phyloP scores from a whole-genome alignment of 2,888 invertebrate species.

The Erannis defoliaria region DNA sequence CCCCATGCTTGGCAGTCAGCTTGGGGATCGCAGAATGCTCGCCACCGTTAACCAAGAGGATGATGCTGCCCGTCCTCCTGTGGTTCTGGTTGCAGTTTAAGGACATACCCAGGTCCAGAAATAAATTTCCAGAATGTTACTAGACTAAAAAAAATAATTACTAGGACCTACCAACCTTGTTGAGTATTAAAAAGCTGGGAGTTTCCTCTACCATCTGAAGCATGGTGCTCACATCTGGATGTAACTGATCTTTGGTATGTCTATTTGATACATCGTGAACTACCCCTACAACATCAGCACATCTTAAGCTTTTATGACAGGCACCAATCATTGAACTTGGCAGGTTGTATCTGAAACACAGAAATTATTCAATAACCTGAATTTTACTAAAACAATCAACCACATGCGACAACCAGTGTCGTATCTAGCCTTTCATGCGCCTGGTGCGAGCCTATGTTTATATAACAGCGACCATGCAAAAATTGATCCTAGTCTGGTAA shows the following conservation, averaged over 20 bases:
- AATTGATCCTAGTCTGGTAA: too few relatives aligned
- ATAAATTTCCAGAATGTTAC: too few relatives aligned
- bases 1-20: too few relatives aligned
- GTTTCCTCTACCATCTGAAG: conserved; percentile 87
- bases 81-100: too few relatives aligned
- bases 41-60: too few relatives aligned
- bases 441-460: too few relatives aligned
- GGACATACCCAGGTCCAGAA: too few relatives aligned
- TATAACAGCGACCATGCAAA: too few relatives aligned
- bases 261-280: conserved; percentile 93
- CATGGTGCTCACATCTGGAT: conserved; percentile 89
- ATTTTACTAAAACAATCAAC: neutral
- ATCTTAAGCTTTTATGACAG: conserved; percentile 87
- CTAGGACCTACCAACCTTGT: conserved; percentile 89
- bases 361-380: neutral
- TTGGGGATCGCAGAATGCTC: too few relatives aligned
- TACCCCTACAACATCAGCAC: conserved; percentile 94
- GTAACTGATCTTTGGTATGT: conserved; percentile 89
- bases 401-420: too few relatives aligned
- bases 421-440: too few relatives aligned
- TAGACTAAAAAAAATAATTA: neutral
- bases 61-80: too few relatives aligned
- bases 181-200: conserved; percentile 93
- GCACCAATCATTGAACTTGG: conserved; percentile 77
- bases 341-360: conserved; percentile 68